Conservation (phyloP, 2,113 vertebrate species). For the Rostratula benghalensis region DNA sequence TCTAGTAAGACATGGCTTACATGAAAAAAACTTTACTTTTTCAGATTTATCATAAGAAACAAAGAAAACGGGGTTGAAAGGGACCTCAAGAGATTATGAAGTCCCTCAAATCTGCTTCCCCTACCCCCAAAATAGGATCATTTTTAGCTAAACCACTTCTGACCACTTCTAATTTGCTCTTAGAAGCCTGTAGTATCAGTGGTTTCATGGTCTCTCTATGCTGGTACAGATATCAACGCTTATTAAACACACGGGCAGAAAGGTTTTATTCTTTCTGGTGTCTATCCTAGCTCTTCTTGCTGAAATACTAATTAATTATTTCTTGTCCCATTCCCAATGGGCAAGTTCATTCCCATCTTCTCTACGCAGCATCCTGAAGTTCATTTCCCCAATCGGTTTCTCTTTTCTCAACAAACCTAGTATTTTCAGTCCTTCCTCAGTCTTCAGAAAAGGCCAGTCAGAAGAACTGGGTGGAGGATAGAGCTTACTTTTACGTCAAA, state of each 20-base stretch:
- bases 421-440: background rate
- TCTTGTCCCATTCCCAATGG: background rate
- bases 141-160: background rate
- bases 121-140: background rate
- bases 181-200: background rate
- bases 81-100: background rate
- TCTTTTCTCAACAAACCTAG: background rate
- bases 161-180: background rate
- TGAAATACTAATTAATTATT: background rate
- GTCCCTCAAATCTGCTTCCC: background rate
- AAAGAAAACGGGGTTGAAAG: background rate
- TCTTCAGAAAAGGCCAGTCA: background rate
- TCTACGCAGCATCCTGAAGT: background rate
- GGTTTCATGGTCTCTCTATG: background rate
- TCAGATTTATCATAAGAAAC: background rate
- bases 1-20: background rate
- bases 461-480: background rate
- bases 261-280: background rate
- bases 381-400: background rate
- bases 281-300: background rate
- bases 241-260: background rate
- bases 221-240: background rate
- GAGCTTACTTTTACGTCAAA: background rate
- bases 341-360: background rate
- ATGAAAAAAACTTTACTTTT: background rate